phyloP scores from a whole-genome alignment of 2,888 invertebrate species.

The Doris montereyensis region DNA sequence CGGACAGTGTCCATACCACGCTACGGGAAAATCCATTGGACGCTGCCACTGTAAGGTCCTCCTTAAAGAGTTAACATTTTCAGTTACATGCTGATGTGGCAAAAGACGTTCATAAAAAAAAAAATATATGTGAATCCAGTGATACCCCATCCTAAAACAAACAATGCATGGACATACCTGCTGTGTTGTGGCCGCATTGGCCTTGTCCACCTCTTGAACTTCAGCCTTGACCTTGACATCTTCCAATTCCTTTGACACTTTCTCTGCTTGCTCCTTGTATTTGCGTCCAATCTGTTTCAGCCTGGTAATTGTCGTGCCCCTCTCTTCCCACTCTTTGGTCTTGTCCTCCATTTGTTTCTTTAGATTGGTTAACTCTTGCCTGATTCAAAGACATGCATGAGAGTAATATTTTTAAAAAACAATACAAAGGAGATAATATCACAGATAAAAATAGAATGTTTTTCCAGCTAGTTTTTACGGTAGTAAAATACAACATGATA shows the following conservation, averaged over 20 bases:
- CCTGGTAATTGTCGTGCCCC: conserved; percentile 76
- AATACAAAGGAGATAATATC: background rate
- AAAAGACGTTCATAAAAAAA: too few relatives aligned
- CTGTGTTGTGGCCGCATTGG: conserved; percentile 78
- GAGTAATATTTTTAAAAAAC: too few relatives aligned
- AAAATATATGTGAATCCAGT: too few relatives aligned
- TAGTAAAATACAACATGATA: too few relatives aligned
- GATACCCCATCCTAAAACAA: too few relatives aligned
- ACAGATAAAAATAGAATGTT: background rate
- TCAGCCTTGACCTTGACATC: conserved; percentile 80
- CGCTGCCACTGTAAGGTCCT: too few relatives aligned
- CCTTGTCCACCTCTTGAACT: conserved; percentile 32
- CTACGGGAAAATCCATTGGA: too few relatives aligned
- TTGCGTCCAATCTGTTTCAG: conserved; percentile 90
- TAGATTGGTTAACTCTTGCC: conserved; percentile 73
- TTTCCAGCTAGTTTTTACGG: too few relatives aligned
- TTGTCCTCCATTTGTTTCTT: conserved; percentile 78
- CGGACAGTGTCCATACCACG: too few relatives aligned
- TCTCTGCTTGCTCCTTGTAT: conserved; percentile 91
- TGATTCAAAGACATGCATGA: too few relatives aligned
- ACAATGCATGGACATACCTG: conserved; percentile 18
- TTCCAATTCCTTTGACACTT: conserved; percentile 72
- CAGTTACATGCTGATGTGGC: too few relatives aligned
- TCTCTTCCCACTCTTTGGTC: conserved; percentile 80
- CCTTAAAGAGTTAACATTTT: too few relatives aligned